Evolutionary conservation across 2,797 vertebrate species (phyloP).

Genomic region (Galago senegalensis): DNA sequence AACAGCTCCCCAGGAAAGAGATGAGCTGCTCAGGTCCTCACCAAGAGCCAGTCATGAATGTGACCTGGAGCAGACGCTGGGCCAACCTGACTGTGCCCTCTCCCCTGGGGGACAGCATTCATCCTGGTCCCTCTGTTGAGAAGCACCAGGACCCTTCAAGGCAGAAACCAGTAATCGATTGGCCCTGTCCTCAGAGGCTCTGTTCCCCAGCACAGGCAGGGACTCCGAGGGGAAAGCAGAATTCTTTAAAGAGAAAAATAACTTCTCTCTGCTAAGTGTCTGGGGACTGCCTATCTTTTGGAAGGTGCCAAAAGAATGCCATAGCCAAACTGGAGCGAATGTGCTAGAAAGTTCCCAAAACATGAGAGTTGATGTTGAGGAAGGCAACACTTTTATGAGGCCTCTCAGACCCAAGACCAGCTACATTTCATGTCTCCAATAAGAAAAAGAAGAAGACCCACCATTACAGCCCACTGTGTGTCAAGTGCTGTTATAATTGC

Average conservation of each 20-base stretch:
- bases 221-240: background rate
- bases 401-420: background rate
- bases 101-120: background rate
- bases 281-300: background rate
- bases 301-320: conserved; percentile 35
- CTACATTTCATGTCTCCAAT: background rate
- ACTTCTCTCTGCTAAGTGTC: background rate
- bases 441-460: background rate
- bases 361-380: background rate
- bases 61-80: fast-evolving
- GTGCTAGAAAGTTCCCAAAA: background rate
- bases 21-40: fast-evolving
- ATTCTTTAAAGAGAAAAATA: background rate
- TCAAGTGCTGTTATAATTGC: fast-evolving
- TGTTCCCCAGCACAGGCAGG: background rate
- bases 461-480: background rate
- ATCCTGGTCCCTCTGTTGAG: background rate
- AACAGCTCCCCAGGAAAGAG: background rate
- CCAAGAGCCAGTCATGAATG: background rate
- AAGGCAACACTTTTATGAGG: background rate
- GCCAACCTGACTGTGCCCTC: fast-evolving
- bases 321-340: conserved; percentile 14
- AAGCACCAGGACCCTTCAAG: background rate
- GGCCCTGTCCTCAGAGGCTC: background rate
- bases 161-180: background rate